Conservation (phyloP, 2,797 vertebrate species). For the Hydrolagus colliei region DNA sequence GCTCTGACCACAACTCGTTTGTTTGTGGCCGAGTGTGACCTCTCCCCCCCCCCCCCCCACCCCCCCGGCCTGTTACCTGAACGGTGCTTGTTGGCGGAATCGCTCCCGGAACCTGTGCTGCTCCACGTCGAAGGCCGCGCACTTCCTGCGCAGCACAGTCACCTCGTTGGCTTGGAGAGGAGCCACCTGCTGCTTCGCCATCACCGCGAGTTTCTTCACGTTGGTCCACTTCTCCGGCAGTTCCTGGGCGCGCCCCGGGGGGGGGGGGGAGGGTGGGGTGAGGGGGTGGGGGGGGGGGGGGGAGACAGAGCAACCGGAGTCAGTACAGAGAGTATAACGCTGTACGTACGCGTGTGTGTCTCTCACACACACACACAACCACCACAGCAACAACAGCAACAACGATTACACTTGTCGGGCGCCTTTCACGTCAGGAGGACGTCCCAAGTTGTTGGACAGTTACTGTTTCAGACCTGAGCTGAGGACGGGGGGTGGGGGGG, state of each 20-base stretch:
- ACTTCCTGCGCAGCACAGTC: conserved; percentile 63
- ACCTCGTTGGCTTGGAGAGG: conserved; percentile 78
- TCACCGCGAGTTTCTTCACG: conserved; percentile 68
- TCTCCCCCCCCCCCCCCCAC: too few relatives aligned
- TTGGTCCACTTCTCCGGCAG: conserved; percentile 84
- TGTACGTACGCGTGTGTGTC: not conserved
- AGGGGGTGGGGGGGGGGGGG: too few relatives aligned
- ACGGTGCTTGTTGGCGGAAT: conserved; percentile 69
- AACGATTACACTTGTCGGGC: too few relatives aligned
- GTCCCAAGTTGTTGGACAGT: too few relatives aligned
- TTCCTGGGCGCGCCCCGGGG: conserved; percentile 55
- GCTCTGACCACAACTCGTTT: too few relatives aligned
- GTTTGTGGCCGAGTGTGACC: too few relatives aligned
- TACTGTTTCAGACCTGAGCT: too few relatives aligned
- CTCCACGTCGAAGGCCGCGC: conserved; percentile 64
- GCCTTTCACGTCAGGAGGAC: too few relatives aligned
- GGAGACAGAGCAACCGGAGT: not conserved
- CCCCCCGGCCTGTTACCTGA: conserved; percentile 61
- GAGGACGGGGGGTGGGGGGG: too few relatives aligned
- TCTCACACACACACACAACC: too few relatives aligned
- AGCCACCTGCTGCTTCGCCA: conserved; percentile 77
- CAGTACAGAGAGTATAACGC: not conserved
- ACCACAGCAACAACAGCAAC: too few relatives aligned
- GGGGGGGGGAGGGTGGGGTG: too few relatives aligned
- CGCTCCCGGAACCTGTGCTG: conserved; percentile 70